Base-by-base conservation (phyloP, 2,113 vertebrate species). In the Mesembrinibis cayennensis region DNA sequence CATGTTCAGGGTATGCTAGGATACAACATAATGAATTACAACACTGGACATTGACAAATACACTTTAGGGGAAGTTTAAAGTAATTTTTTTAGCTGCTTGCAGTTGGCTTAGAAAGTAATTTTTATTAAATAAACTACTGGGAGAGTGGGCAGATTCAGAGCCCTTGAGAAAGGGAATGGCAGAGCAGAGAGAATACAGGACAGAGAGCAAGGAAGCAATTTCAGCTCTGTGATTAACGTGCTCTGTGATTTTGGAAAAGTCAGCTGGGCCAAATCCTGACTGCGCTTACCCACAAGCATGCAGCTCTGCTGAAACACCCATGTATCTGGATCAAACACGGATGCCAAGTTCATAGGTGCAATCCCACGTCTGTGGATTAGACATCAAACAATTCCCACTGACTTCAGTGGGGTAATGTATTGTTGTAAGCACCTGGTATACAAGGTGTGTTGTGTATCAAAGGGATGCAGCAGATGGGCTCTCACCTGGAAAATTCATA, bases 41-140 rank as follows among this genome's bases (percentile, higher is more conserved):
- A 23, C 58, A 83, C 70, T 30, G 76, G 98, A 98, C 98, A 53
- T 94, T 98, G 98, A 98, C 97, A 98, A 97, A 98, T 98, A 97
- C 89, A 93, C 89, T 97, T 97, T 93, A 49, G 89, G 85, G 78
- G 82, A 95, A 97, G 96, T 88, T 98, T 96, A 98, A 98, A 98
- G 98, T 97, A 97, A 98, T 98, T 98, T 97, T 96, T 98, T 97
- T 91, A 97, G 95, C 95, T 92, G 93, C 96, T 98, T 96, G 95
- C 91, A 87, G 97, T 97, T 98, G 97, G 94, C 93, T 98, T 97
- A 92, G 95, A 96, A 97, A 97, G 97, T 97, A 96, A 97, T 97
- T 97, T 97, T 97, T 98, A 88, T 95, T 96, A 97, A 98, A 98
- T 97, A 98, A 98, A 97, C 97, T 91, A 93, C 74, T 91, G 66